Percentiles rank a stretch among this genome's conserved stretches.
phyloP scores from a whole-genome alignment of 2,113 vertebrate genomes.

The Aix galericulata region DNA sequence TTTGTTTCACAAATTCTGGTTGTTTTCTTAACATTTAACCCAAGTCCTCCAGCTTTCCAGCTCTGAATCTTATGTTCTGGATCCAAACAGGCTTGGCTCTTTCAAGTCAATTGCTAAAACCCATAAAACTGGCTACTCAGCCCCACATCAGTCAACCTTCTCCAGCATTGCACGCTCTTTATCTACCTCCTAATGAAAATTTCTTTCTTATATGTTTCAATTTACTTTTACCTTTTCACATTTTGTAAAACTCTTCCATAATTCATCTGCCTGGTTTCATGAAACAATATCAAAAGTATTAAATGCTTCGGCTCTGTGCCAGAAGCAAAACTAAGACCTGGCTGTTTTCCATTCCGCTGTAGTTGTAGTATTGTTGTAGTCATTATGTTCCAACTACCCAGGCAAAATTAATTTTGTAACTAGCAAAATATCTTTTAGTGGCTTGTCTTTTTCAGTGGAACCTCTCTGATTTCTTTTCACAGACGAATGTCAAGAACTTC shows the following conservation, averaged over 20 bases:
- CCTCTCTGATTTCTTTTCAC: neutral
- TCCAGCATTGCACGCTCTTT: neutral
- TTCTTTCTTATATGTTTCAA: neutral
- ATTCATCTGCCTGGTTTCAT: constrained; percentile 2
- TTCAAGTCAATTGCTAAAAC: neutral
- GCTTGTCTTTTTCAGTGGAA: neutral
- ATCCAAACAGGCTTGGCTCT: neutral
- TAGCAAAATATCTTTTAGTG: neutral
- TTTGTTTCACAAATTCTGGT: neutral
- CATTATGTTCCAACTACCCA: neutral
- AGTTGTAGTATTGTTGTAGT: neutral
- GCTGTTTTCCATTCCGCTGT: neutral
- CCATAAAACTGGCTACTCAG: neutral
- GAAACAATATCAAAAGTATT: constrained; percentile 1
- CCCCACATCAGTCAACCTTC: neutral
- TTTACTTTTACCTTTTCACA: neutral
- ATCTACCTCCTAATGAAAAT: neutral
- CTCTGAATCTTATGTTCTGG: neutral
- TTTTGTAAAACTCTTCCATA: neutral
- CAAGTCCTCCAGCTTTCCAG: neutral
- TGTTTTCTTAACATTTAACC: constrained; percentile 31
- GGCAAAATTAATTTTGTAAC: neutral
- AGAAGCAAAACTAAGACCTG: neutral
- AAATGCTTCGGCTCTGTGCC: constrained; percentile 2
- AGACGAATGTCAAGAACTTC: neutral